phyloP scores from a whole-genome alignment of 2,888 invertebrate species.

The Augochlorella aurata region DNA sequence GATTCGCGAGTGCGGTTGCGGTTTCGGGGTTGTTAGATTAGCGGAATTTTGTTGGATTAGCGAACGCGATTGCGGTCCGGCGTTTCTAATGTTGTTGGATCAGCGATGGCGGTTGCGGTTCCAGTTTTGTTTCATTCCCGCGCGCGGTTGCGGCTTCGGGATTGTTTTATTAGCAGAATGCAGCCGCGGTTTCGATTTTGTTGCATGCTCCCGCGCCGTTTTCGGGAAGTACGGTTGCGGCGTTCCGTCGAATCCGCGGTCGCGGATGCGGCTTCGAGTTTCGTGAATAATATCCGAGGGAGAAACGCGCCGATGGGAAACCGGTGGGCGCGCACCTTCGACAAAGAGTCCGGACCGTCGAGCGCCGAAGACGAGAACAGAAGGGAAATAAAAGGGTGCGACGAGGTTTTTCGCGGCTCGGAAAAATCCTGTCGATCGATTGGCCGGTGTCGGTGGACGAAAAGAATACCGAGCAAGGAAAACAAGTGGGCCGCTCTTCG shows the following conservation, averaged over 20 bases:
- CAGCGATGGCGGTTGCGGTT: slow-evolving; percentile 8
- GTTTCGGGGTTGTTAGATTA: slow-evolving; percentile 2
- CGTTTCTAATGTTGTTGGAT: background rate
- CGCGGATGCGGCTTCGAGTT: background rate
- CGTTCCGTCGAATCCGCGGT: background rate
- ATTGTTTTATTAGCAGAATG: background rate
- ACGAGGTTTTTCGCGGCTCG: background rate
- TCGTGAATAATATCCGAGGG: too few relatives aligned
- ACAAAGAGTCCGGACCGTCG: background rate
- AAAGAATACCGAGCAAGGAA: background rate
- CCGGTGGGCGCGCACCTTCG: too few relatives aligned
- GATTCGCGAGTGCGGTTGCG: background rate
- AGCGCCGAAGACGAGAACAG: background rate
- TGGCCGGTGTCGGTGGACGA: background rate
- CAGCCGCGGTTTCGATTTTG: slow-evolving; percentile 3
- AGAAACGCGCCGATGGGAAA: too few relatives aligned
- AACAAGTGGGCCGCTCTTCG: slow-evolving; percentile 18
- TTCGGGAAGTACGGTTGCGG: background rate
- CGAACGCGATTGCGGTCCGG: background rate
- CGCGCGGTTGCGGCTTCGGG: slow-evolving; percentile 7
- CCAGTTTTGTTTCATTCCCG: slow-evolving; percentile 1
- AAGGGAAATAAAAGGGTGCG: background rate
- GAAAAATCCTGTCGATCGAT: slow-evolving; percentile 8
- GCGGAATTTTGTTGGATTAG: slow-evolving; percentile 20
- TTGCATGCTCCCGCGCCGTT: background rate